Evolutionary conservation across 2,888 invertebrate species (phyloP).

Genomic region (Cosmia pyralina): DNA sequence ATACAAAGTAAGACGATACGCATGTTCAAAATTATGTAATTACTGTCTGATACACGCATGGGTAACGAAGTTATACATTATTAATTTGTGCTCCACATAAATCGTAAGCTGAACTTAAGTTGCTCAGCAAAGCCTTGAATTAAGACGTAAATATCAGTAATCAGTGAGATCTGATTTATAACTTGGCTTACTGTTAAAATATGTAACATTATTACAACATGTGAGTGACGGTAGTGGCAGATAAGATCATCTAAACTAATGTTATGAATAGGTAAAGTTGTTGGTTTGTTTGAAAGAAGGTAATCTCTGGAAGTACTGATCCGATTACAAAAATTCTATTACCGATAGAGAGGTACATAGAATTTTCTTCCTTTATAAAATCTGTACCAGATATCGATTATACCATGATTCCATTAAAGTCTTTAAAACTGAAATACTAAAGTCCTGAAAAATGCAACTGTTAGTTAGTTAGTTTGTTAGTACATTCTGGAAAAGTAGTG

Average conservation of each 20-base stretch:
- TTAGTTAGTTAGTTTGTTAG: no score
- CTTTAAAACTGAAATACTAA: no score
- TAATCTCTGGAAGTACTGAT: background rate
- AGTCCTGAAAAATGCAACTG: no score
- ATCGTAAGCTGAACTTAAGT: conserved; percentile 40
- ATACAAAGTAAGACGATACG: conserved; percentile 20
- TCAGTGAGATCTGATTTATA: conserved; percentile 3
- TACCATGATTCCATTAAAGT: no score
- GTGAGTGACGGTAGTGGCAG: background rate
- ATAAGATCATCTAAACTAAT: background rate
- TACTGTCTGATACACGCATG: conserved; percentile 24
- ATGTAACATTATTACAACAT: conserved; percentile 1
- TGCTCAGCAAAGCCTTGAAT: conserved; percentile 31
- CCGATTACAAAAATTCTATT: background rate
- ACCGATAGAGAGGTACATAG: background rate
- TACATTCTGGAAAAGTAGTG: no score
- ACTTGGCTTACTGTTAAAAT: background rate
- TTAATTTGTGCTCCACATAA: conserved; percentile 45
- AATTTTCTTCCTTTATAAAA: no score
- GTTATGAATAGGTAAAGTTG: background rate
- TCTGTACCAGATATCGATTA: no score
- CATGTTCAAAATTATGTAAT: conserved; percentile 43
- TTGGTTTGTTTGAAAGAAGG: background rate
- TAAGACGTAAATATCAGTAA: conserved; percentile 8
- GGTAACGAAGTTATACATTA: conserved; percentile 43